Conservation (phyloP, 2,797 vertebrate genomes). For the Gadopsis marmoratus region DNA sequence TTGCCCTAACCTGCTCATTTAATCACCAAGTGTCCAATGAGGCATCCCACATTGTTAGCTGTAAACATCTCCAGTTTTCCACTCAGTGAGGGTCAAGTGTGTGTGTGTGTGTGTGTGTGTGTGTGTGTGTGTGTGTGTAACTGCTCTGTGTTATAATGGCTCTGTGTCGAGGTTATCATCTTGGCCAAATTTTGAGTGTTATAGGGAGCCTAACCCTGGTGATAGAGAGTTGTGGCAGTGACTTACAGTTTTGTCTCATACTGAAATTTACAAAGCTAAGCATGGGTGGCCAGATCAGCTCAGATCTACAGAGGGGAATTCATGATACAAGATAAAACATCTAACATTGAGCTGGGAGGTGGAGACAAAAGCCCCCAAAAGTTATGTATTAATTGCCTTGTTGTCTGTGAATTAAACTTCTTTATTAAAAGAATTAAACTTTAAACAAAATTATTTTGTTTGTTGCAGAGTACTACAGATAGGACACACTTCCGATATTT, state of each 20-base stretch:
- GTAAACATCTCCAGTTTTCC: constrained; percentile 60
- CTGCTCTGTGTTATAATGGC: constrained; percentile 15
- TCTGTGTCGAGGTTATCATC: constrained; percentile 23
- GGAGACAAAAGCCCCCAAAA: background rate
- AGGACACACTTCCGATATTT: no score
- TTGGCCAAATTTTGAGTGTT: constrained; percentile 27
- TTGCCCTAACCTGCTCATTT: constrained; percentile 72
- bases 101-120: constrained; percentile 37
- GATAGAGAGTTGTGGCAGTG: background rate
- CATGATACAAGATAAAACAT: background rate
- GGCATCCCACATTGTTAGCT: constrained; percentile 65
- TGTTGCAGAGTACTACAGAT: background rate
- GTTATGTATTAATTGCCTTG: no score
- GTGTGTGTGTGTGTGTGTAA: constrained; percentile 37
- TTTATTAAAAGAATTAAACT: no score
- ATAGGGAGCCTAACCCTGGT: background rate
- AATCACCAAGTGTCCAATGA: constrained; percentile 72
- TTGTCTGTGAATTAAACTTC: no score
- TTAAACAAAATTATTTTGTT: no score
- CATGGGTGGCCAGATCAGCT: background rate
- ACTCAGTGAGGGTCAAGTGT: constrained; percentile 22
- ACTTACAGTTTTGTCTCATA: background rate
- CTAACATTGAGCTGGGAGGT: background rate
- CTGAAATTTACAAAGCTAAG: background rate
- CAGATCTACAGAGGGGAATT: background rate